A percentile compares a stretch with the other conserved stretches of the same genome.
phyloP scores from a whole-genome alignment of 2,888 invertebrate genomes.

The Polyommatus icarus region DNA sequence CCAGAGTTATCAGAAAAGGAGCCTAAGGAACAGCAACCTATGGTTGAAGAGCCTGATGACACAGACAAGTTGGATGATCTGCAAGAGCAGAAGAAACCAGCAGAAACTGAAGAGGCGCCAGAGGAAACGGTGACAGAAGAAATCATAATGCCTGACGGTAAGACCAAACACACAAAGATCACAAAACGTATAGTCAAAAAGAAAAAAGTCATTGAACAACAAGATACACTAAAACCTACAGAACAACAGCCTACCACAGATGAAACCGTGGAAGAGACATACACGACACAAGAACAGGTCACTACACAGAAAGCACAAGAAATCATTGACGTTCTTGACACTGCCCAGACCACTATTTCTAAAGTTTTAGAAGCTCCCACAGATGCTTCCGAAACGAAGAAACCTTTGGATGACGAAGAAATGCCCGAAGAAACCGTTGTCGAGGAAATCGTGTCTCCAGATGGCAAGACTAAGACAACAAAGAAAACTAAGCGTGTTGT shows the following conservation, averaged over 20 bases:
- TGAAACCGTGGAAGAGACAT: constrained; percentile 40
- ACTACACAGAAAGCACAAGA: constrained; percentile 30
- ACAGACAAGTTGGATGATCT: constrained; percentile 45
- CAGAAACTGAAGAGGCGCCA: too few species aligned
- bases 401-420: constrained; percentile 43
- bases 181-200: constrained; percentile 42
- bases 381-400: constrained; percentile 38
- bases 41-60: constrained; percentile 40
- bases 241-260: neutral
- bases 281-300: constrained; percentile 47
- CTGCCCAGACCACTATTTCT: neutral
- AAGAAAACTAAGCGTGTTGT: constrained; percentile 39
- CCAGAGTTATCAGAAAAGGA: too few species aligned
- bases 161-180: constrained; percentile 46
- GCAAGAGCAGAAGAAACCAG: constrained; percentile 44
- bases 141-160: constrained; percentile 48
- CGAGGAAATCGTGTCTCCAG: constrained; percentile 52
- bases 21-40: neutral
- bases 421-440: constrained; percentile 46
- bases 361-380: constrained; percentile 24
- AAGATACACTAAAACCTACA: neutral
- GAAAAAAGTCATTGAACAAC: constrained; percentile 45
- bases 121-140: constrained; percentile 38
- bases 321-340: constrained; percentile 25
- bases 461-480: constrained; percentile 49